Conservation (phyloP, 2,113 vertebrate genomes). For the Thalassarche chlororhynchos region DNA sequence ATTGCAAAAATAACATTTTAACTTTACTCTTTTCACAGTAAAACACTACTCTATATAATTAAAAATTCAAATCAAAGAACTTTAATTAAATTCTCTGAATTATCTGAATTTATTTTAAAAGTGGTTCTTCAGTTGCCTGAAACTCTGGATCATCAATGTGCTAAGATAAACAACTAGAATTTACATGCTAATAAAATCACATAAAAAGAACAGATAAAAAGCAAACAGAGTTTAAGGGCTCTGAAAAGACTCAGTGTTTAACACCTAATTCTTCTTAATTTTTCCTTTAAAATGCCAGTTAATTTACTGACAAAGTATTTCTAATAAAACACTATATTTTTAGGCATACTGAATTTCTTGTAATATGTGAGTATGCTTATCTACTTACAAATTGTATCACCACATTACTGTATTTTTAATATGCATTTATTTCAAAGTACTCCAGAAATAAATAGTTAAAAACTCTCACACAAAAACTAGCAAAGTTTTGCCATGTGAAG, state of each 20-base stretch:
- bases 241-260: neutral
- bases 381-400: neutral
- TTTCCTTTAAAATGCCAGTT: neutral
- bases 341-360: neutral
- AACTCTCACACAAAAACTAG: neutral
- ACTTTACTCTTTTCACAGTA: neutral
- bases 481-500: neutral
- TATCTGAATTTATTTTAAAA: neutral
- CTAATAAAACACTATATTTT: neutral
- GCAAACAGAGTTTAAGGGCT: neutral
- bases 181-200: neutral
- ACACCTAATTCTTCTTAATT: neutral
- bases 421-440: neutral
- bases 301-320: neutral
- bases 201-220: neutral
- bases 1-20: neutral
- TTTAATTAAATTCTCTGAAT: neutral
- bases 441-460: neutral
- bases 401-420: neutral
- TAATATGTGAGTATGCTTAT: neutral
- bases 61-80: neutral
- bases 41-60: neutral
- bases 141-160: neutral
- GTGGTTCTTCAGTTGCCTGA: neutral
- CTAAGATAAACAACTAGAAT: neutral